A percentile compares a stretch with the other conserved stretches of the same genome.
Evolutionary conservation across 2,888 invertebrate species (phyloP).

Genomic region (Beris chalybata): DNA sequence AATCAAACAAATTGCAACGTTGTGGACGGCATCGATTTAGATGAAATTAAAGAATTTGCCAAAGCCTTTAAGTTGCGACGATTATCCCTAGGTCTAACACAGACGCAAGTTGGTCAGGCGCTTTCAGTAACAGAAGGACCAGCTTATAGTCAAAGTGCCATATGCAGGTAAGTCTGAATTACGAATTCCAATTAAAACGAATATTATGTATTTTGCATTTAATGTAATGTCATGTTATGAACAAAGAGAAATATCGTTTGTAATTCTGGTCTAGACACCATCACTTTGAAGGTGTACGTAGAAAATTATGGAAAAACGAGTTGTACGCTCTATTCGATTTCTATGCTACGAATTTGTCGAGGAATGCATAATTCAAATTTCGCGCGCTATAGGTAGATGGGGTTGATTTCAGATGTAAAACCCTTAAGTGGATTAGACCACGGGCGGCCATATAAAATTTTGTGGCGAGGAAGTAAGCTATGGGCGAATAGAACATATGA

Average conservation of each 20-base stretch:
- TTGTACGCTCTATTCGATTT: too few species aligned
- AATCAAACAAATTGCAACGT: slow-evolving; percentile 92
- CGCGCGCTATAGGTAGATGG: too few species aligned
- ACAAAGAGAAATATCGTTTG: slow-evolving; percentile 15
- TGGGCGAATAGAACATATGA: too few species aligned
- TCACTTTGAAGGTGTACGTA: too few species aligned
- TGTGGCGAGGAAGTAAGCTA: too few species aligned
- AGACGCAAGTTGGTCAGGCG: slow-evolving; percentile 97
- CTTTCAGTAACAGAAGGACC: slow-evolving; percentile 95
- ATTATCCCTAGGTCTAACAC: slow-evolving; percentile 90
- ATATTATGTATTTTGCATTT: not conserved
- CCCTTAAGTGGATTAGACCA: too few species aligned
- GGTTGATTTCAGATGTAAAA: too few species aligned
- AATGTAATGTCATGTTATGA: not conserved
- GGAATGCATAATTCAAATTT: too few species aligned
- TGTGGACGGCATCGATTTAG: slow-evolving; percentile 94
- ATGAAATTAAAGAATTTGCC: slow-evolving; percentile 98
- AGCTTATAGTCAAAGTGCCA: slow-evolving; percentile 98
- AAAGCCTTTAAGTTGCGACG: slow-evolving; percentile 94
- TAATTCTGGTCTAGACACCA: too few species aligned
- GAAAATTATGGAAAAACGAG: too few species aligned
- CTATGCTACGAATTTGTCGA: too few species aligned
- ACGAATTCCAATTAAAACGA: not conserved
- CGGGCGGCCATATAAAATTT: too few species aligned
- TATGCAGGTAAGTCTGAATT: slow-evolving; percentile 81